A percentile compares a stretch with the other conserved stretches of the same genome.
Evolutionary conservation across 2,888 invertebrate species (phyloP).

Genomic region (Eledona agricola): DNA sequence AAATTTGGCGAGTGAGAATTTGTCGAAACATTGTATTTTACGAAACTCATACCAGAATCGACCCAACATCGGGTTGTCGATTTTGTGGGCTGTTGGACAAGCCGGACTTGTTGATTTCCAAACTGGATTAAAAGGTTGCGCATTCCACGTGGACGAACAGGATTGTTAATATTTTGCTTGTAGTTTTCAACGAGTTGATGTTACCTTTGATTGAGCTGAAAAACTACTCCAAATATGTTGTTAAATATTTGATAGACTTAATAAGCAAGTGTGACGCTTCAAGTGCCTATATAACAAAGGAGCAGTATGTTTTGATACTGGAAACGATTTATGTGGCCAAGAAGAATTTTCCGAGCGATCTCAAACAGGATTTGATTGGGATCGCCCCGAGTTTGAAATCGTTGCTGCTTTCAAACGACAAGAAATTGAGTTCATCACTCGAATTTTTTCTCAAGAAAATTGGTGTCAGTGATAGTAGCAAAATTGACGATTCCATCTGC

Average conservation of each 20-base stretch:
- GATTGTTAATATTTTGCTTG: slow-evolving; percentile 47
- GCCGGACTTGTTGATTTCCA: slow-evolving; percentile 72
- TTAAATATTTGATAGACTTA: slow-evolving; percentile 69
- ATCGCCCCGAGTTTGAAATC: slow-evolving; percentile 49
- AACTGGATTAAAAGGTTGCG: slow-evolving; percentile 73
- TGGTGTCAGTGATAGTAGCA: slow-evolving; percentile 65
- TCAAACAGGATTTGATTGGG: slow-evolving; percentile 66
- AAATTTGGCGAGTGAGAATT: slow-evolving; percentile 68
- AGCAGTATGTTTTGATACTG: slow-evolving; percentile 70
- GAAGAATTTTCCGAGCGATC: slow-evolving; percentile 66
- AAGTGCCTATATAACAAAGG: slow-evolving; percentile 52
- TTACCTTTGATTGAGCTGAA: slow-evolving; percentile 76
- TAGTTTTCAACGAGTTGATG: slow-evolving; percentile 81
- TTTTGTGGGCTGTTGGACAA: slow-evolving; percentile 82
- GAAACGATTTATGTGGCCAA: slow-evolving; percentile 67
- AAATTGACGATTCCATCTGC: slow-evolving; percentile 67
- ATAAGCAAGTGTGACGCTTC: slow-evolving; percentile 45
- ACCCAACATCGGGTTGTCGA: slow-evolving; percentile 74
- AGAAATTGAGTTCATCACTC: slow-evolving; percentile 65
- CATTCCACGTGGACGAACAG: slow-evolving; percentile 2
- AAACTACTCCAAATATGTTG: slow-evolving; percentile 73
- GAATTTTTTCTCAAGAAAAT: slow-evolving; percentile 72
- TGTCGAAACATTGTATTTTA: slow-evolving; percentile 71
- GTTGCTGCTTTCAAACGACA: slow-evolving; percentile 54
- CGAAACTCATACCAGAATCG: slow-evolving; percentile 81